A percentile compares a stretch with the other conserved stretches of the same genome.
These are phyloP conservation scores for Halictus quadricinctus DNA, from an alignment of 2,888 invertebrate genomes.

Conservation along the genomic window DNA sequence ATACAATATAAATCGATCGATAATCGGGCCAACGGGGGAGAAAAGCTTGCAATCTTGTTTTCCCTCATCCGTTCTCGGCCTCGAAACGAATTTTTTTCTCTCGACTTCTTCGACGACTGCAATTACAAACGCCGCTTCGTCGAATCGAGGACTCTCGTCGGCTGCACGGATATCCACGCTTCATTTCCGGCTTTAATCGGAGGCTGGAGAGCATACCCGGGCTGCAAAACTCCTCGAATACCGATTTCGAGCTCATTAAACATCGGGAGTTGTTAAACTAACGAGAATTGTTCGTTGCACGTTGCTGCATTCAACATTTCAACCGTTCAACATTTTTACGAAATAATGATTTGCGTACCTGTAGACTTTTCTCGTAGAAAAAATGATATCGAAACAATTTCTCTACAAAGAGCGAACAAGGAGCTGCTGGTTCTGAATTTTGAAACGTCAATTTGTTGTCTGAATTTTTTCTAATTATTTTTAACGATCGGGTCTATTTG, in stretches of 20 bases:
- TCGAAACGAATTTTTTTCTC: conserved; percentile 16
- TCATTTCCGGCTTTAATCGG: conserved; percentile 62
- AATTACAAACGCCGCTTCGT: neutral
- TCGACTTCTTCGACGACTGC: neutral
- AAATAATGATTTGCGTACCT: neutral
- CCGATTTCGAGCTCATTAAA: neutral
- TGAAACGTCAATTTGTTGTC: neutral
- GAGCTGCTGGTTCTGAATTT: neutral
- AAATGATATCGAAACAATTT: too few species aligned
- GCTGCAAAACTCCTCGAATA: neutral
- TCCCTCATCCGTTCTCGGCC: neutral
- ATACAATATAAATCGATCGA: neutral
- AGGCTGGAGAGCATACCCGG: conserved; percentile 32
- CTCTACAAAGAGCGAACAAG: too few species aligned
- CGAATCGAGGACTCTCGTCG: conserved; percentile 31
- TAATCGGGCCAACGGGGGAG: neutral
- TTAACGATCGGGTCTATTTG: neutral
- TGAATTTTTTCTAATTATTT: neutral
- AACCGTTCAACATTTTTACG: neutral
- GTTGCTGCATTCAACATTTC: neutral
- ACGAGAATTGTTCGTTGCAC: neutral
- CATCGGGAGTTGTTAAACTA: neutral
- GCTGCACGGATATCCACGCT: conserved; percentile 42
- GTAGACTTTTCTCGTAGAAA: neutral
- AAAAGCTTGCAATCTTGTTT: neutral